A percentile compares a stretch with the other conserved stretches of the same genome.
Evolutionary conservation across 30 jellyfish, hydroid and myxozoan genomes (phyloP).

Genomic region (Aurelia sp.): DNA sequence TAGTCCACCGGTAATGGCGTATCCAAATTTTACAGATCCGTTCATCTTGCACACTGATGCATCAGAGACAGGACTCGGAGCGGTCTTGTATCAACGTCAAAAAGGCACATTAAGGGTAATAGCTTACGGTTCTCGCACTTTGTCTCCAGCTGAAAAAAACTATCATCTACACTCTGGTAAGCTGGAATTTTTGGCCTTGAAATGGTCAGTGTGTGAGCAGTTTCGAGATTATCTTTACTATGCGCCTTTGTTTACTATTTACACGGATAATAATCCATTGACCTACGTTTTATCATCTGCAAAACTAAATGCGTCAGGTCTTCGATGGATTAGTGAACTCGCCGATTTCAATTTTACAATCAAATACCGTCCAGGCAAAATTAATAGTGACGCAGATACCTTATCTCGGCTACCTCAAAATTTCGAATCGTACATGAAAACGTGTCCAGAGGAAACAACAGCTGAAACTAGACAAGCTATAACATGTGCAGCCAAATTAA

Average conservation of each 20-base stretch:
- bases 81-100: slow-evolving; percentile 42
- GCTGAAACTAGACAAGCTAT: slow-evolving; percentile 32
- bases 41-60: slow-evolving; percentile 63
- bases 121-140: slow-evolving; percentile 51
- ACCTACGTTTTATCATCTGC: slow-evolving; percentile 31
- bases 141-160: slow-evolving; percentile 53
- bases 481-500: not conserved
- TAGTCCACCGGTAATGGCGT: slow-evolving; percentile 48
- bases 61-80: slow-evolving; percentile 50
- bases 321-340: slow-evolving; percentile 48
- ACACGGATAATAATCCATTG: slow-evolving; percentile 48
- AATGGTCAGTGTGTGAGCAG: slow-evolving; percentile 70
- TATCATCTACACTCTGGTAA: slow-evolving; percentile 59
- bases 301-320: slow-evolving; percentile 56
- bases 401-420: too few species aligned
- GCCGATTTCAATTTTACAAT: slow-evolving; percentile 10
- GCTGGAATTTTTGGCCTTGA: slow-evolving; percentile 58
- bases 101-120: slow-evolving; percentile 14
- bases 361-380: too few species aligned
- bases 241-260: slow-evolving; percentile 49
- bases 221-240: slow-evolving; percentile 59
- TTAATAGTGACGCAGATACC: too few species aligned
- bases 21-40: slow-evolving; percentile 38
- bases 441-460: not conserved
- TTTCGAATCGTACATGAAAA: too few species aligned